Percentiles rank a stretch among this genome's conserved stretches.
These are phyloP conservation scores for Rhagoletis pomonella DNA, from an alignment of 1,140 invertebrate species.

Conservation along the genomic window DNA sequence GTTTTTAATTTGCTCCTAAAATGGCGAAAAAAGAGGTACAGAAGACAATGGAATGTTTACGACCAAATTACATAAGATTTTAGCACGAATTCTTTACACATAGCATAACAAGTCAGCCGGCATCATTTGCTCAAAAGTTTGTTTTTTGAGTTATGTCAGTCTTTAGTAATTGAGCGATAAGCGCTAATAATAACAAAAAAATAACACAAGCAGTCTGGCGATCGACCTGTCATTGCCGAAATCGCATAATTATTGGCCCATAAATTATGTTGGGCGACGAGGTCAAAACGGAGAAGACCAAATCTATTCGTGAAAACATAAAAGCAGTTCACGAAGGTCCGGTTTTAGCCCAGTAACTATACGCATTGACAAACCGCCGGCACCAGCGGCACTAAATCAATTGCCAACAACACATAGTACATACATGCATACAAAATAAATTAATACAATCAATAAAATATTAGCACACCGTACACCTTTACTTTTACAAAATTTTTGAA, in stretches of 20 bases:
- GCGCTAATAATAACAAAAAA: slow-evolving; percentile 60
- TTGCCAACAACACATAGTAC: background rate
- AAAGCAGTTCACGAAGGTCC: background rate
- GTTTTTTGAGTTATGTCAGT: too few relatives aligned
- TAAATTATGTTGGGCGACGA: slow-evolving; percentile 29
- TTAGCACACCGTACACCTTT: background rate
- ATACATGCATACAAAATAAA: background rate
- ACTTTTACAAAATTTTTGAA: background rate
- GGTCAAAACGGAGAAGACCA: slow-evolving; percentile 57
- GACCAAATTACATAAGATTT: too few relatives aligned
- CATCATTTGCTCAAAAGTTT: too few relatives aligned
- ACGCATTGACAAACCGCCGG: background rate
- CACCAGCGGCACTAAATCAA: background rate
- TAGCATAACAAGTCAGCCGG: too few relatives aligned
- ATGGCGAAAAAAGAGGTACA: slow-evolving; percentile 56
- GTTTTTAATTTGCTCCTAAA: background rate
- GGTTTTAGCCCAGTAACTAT: background rate
- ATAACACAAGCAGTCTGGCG: slow-evolving; percentile 53
- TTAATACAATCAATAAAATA: background rate
- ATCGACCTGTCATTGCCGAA: background rate
- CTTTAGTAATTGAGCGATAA: too few relatives aligned
- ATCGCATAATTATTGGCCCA: slow-evolving; percentile 40
- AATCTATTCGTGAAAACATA: background rate
- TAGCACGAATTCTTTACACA: too few relatives aligned
- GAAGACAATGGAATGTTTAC: slow-evolving; percentile 1